Conservation (phyloP, 1,140 invertebrate species). For the Drosophila sp. region DNA sequence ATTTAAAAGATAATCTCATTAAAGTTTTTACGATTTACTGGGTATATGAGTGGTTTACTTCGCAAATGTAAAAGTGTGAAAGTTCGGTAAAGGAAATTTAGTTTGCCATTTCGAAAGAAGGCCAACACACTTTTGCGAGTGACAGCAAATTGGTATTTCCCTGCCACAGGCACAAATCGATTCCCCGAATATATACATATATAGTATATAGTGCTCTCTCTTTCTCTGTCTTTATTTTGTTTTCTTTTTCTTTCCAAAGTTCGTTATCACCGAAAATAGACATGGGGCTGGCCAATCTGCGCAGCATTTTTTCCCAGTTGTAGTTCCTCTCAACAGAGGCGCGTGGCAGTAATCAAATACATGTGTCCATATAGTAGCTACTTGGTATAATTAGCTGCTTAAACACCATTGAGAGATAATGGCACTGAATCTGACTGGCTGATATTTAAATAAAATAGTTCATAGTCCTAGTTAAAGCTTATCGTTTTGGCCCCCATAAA, state of each 20-base stretch:
- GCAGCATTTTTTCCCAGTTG: not conserved
- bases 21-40: not conserved
- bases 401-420: not conserved
- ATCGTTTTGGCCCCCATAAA: slow-evolving; percentile 4
- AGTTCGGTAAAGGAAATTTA: not conserved
- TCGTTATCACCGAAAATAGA: slow-evolving; percentile 20
- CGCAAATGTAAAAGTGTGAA: not conserved
- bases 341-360: slow-evolving; percentile 17
- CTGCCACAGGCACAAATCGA: not conserved
- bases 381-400: not conserved
- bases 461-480: not conserved
- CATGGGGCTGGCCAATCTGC: slow-evolving; percentile 5
- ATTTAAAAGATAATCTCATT: too few species aligned
- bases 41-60: not conserved
- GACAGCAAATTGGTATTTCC: slow-evolving; percentile 7
- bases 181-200: not conserved
- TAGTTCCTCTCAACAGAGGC: slow-evolving; percentile 3
- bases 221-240: not conserved
- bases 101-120: slow-evolving; percentile 8
- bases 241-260: not conserved
- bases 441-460: not conserved
- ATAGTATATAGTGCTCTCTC: not conserved
- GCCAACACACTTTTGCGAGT: not conserved
- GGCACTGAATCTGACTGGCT: not conserved
- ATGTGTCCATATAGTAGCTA: not conserved